Conservation (phyloP, 2,888 invertebrate genomes). For the Automeris io region DNA sequence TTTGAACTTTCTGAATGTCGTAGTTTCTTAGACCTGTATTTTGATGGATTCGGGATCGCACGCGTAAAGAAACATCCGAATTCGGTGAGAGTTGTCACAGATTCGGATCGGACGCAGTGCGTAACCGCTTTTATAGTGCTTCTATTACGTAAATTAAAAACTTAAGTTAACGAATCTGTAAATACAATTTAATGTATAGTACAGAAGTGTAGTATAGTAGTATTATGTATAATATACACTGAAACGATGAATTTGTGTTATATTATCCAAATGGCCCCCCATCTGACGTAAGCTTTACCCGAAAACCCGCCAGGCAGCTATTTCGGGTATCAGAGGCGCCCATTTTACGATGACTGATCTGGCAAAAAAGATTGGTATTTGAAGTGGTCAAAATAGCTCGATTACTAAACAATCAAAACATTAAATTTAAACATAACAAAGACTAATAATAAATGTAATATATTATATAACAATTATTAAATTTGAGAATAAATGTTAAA, state of each 20-base stretch:
- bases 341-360: slow-evolving; percentile 51
- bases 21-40: no score
- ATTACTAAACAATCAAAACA: slow-evolving; percentile 30
- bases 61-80: no score
- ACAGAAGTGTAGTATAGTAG: not conserved
- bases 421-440: slow-evolving; percentile 27
- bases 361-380: slow-evolving; percentile 52
- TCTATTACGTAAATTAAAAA: no score
- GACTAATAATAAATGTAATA: no score
- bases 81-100: no score
- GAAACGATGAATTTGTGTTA: slow-evolving; percentile 18
- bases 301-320: slow-evolving; percentile 50
- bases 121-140: no score
- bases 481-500: no score
- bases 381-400: slow-evolving; percentile 37
- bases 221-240: not conserved
- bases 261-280: slow-evolving; percentile 53
- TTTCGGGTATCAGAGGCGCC: slow-evolving; percentile 48
- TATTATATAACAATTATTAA: no score
- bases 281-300: slow-evolving; percentile 57
- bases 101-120: no score
- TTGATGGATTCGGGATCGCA: no score
- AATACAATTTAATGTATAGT: not conserved
- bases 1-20: no score
- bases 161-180: no score